Base-by-base conservation (phyloP, 2,888 invertebrate genomes). In the Cataglyphis albicans region DNA sequence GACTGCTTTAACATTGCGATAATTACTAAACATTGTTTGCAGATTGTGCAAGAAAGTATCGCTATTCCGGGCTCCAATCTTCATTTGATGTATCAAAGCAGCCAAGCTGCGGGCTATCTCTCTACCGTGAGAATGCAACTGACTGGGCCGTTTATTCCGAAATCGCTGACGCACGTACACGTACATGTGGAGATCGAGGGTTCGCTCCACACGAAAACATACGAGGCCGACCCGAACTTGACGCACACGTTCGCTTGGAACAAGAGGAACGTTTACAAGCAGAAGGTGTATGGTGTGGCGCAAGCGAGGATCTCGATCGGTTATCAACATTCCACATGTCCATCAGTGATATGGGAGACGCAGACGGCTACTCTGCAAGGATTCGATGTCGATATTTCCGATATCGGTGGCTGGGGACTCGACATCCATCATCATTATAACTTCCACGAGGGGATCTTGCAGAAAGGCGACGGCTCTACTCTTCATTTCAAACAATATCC, bases 341-440 rank as follows among this genome's bases (percentile, higher is more conserved):
- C 96, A 59, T 96, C 97, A 83, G 97, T 98, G 18, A 97, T 99
- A 55, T 99, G 99, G 99, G 98, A 98, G 91, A 98, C 98, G 3
- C 98, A 98, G 95, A 98, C 98, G 0, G 98, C 98, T 1, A 98
- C 98, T 55, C 95, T 99, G 91, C 98, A 98, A 94, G 99, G 99
- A 32, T 99, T 98, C 95, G 99, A 99, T 94, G 98, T 99, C 72
- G 98, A 98, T 92, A 99, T 99, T 87, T 98, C 99, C 0, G 99
- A 99, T 94, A 98, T 99, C 78, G 99, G 99, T 0, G 99, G 99
- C 67, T 99, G 99, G 99, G 99, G 99, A 73, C 95, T 99, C 78
- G 98, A 99, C 94, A 98, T 99, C 87, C 99, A 99, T 95, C 99
- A 99, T 95, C 98, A 99, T 94, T 99, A 99, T 95, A 99, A 99